Percentiles rank a stretch among this genome's conserved stretches.
These are phyloP conservation scores for Zoroaster sp. DNA, from an alignment of 53 echinoderm and acorn worm species.

Conservation along the genomic window DNA sequence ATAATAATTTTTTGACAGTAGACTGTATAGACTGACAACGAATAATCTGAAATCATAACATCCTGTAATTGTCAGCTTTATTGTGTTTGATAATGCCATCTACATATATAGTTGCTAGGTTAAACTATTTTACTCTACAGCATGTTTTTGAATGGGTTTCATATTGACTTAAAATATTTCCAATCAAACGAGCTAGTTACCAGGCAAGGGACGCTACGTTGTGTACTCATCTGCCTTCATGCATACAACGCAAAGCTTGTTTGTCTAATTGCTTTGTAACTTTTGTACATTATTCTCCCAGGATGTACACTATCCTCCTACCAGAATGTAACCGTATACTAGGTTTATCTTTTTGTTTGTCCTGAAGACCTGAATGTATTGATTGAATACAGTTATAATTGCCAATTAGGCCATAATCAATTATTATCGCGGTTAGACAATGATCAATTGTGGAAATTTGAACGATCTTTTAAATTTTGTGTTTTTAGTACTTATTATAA, in stretches of 20 bases:
- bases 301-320: no score
- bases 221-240: background rate
- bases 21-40: no score
- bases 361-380: no score
- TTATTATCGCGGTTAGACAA: no score
- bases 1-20: no score
- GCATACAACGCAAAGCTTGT: background rate
- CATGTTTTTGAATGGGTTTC: background rate
- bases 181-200: background rate
- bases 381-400: no score
- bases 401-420: no score
- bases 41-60: background rate
- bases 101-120: background rate
- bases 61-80: background rate
- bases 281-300: background rate
- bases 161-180: slow-evolving; percentile 22
- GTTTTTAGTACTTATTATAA: no score
- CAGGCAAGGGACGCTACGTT: background rate
- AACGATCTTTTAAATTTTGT: no score
- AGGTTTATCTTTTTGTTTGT: no score
- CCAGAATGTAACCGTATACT: no score
- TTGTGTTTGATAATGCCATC: background rate
- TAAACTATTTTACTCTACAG: background rate
- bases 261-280: background rate
- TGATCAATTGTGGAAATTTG: no score